Conservation (phyloP, 2,888 invertebrate species). For the Acleris literana region DNA sequence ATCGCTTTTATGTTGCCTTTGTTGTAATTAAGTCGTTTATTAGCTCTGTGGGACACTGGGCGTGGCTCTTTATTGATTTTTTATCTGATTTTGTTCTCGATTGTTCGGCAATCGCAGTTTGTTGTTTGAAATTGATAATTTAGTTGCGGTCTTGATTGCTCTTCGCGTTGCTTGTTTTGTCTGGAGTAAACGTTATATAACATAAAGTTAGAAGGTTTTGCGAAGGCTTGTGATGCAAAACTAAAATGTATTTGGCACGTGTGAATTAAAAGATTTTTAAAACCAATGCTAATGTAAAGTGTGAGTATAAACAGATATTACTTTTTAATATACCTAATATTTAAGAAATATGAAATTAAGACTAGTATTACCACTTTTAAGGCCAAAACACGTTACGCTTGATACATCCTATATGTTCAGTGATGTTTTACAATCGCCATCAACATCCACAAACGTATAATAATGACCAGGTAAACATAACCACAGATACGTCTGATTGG, state of each 20-base stretch:
- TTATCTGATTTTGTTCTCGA: conserved; percentile 42
- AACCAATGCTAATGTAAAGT: too few species aligned
- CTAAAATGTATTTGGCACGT: too few species aligned
- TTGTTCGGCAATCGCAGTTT: conserved; percentile 14
- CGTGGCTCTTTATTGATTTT: conserved; percentile 58
- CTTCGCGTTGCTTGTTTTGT: conserved; percentile 10
- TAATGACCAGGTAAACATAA: conserved; percentile 22
- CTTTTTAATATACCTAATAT: too few species aligned
- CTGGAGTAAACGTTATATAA: not conserved
- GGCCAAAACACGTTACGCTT: too few species aligned
- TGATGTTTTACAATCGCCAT: too few species aligned
- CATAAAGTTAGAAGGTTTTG: not conserved
- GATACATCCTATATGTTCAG: too few species aligned
- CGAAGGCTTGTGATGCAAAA: too few species aligned
- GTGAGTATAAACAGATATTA: too few species aligned
- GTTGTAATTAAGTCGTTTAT: conserved; percentile 72
- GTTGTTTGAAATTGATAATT: conserved; percentile 12
- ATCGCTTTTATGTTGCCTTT: conserved; percentile 65
- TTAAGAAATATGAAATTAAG: too few species aligned
- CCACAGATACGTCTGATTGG: conserved; percentile 28
- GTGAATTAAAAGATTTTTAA: too few species aligned
- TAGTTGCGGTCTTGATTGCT: conserved; percentile 7
- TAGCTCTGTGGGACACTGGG: conserved; percentile 66
- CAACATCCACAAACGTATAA: not conserved
- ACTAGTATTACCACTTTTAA: too few species aligned